Percentiles rank a stretch among this genome's conserved stretches.
These are phyloP conservation scores for Caenorhabditis afra DNA, from an alignment of 2,888 invertebrate genomes.

Conservation along the genomic window DNA sequence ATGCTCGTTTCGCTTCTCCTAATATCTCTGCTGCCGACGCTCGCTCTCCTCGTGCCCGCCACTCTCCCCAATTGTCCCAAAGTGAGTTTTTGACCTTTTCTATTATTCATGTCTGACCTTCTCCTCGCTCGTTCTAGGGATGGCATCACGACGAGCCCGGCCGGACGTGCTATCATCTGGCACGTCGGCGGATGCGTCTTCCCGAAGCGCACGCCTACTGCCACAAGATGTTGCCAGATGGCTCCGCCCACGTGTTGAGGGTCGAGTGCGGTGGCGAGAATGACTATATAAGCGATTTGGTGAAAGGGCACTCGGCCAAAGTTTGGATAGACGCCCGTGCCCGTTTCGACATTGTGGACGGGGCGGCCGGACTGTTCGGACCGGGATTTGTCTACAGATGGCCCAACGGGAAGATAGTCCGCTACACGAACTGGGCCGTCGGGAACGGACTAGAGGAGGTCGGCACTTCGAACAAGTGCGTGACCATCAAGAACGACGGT, in stretches of 20 bases:
- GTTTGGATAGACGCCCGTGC: conserved; percentile 72
- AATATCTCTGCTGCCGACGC: conserved; percentile 31
- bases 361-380: conserved; percentile 69
- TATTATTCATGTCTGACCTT: conserved; percentile 26
- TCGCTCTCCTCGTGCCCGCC: conserved; percentile 35
- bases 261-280: conserved; percentile 70
- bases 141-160: conserved; percentile 64
- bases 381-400: conserved; percentile 74
- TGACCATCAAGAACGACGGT: conserved; percentile 62
- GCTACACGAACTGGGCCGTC: conserved; percentile 69
- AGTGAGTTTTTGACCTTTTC: conserved; percentile 40
- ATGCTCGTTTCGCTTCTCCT: conserved; percentile 29
- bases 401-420: conserved; percentile 70
- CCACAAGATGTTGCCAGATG: conserved; percentile 41
- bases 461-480: conserved; percentile 62
- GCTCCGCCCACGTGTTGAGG: conserved; percentile 65
- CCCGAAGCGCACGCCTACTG: conserved; percentile 68
- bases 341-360: conserved; percentile 72
- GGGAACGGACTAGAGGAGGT: conserved; percentile 59
- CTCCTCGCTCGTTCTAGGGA: conserved; percentile 29
- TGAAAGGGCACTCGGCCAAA: conserved; percentile 24
- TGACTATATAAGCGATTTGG: conserved; percentile 62
- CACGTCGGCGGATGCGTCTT: conserved; percentile 64
- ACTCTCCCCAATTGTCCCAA: conserved; percentile 49
- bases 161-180: conserved; percentile 67